Evolutionary conservation across 1,140 invertebrate genomes (phyloP).

Genomic region (Drosophila nigromelanica): DNA sequence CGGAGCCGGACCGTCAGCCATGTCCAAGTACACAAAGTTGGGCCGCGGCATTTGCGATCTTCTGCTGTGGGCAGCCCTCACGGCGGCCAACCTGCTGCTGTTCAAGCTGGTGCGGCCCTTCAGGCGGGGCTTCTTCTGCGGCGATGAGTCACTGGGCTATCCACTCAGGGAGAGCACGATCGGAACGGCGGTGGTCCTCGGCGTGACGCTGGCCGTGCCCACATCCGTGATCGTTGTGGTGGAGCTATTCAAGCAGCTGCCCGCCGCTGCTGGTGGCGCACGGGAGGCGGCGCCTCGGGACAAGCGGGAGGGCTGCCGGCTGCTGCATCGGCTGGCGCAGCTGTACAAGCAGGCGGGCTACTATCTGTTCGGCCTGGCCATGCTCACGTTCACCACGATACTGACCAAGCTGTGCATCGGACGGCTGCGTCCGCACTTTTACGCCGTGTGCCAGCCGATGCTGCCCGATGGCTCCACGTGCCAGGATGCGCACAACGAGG

Average conservation of each 20-base stretch:
- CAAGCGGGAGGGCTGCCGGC: constrained; percentile 59
- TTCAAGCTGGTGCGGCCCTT: constrained; percentile 87
- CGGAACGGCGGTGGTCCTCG: constrained; percentile 39
- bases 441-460: constrained; percentile 88
- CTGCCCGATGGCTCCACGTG: constrained; percentile 85
- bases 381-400: constrained; percentile 92
- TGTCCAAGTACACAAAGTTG: constrained; percentile 73
- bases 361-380: constrained; percentile 93
- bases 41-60: constrained; percentile 70
- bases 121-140: constrained; percentile 96
- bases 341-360: constrained; percentile 89
- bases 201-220: constrained; percentile 50
- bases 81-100: constrained; percentile 48
- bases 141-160: constrained; percentile 95
- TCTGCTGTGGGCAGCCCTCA: constrained; percentile 61
- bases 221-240: constrained; percentile 65
- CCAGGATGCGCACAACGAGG: constrained; percentile 85
- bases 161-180: constrained; percentile 91
- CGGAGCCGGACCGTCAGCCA: constrained; percentile 28
- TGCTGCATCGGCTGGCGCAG: constrained; percentile 87
- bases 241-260: constrained; percentile 75
- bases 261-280: constrained; percentile 1
- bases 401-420: constrained; percentile 96
- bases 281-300: constrained; percentile 28
- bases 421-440: constrained; percentile 95